These are phyloP conservation scores for Australoheros scitulus DNA, from an alignment of 2,113 vertebrate species.

Conservation along the genomic window DNA sequence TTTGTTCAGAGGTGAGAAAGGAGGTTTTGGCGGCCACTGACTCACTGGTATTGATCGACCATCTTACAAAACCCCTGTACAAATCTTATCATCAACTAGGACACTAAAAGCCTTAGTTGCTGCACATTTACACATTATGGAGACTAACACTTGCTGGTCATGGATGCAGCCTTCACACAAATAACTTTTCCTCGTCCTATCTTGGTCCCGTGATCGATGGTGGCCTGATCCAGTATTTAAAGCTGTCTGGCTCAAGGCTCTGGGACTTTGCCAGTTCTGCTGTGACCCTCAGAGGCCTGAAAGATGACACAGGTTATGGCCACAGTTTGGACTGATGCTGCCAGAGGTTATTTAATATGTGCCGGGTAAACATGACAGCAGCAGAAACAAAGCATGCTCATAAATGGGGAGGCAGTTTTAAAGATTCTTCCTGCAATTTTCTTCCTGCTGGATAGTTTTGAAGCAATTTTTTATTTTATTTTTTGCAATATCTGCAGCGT, in stretches of 20 bases:
- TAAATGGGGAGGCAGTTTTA: neutral
- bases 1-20: slow-evolving; percentile 49
- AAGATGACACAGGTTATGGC: slow-evolving; percentile 53
- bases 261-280: neutral
- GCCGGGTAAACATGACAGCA: slow-evolving; percentile 44
- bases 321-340: slow-evolving; percentile 57
- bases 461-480: neutral
- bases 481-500: neutral
- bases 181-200: slow-evolving; percentile 38
- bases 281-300: slow-evolving; percentile 53
- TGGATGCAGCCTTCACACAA: slow-evolving; percentile 24
- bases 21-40: slow-evolving; percentile 29
- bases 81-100: slow-evolving; percentile 36
- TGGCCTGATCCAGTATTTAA: slow-evolving; percentile 50
- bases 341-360: slow-evolving; percentile 68
- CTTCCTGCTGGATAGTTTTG: neutral
- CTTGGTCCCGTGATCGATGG: slow-evolving; percentile 67
- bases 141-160: neutral
- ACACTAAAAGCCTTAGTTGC: slow-evolving; percentile 11
- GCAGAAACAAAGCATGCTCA: neutral
- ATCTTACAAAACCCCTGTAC: slow-evolving; percentile 9
- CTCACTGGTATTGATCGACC: slow-evolving; percentile 37
- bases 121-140: slow-evolving; percentile 24
- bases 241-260: slow-evolving; percentile 62
- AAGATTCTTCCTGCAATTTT: neutral